Evolutionary conservation across 37 sponge, comb jelly and placozoan genomes (phyloP).

Genomic region (Petrosia ficiformis): DNA sequence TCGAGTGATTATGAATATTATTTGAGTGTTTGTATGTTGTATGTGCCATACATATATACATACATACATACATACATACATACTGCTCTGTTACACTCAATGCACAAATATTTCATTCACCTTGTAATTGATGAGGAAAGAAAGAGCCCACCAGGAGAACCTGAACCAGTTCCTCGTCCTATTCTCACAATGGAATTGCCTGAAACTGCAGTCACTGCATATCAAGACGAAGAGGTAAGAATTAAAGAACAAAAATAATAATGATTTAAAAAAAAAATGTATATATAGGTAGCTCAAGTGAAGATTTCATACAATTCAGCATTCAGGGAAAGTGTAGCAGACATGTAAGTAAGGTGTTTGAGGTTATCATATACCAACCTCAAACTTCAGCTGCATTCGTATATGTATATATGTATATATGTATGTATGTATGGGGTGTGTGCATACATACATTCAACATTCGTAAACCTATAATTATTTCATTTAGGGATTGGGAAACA

Average conservation of each 20-base stretch:
- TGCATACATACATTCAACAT: too few relatives aligned
- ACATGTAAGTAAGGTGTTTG: conserved; percentile 62
- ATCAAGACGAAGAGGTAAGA: conserved; percentile 83
- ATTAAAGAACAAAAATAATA: too few relatives aligned
- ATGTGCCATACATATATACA: too few relatives aligned
- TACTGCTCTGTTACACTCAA: conserved; percentile 71
- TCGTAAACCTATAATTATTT: too few relatives aligned
- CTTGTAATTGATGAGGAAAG: conserved; percentile 62
- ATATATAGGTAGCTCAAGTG: conserved; percentile 66
- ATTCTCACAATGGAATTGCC: conserved; percentile 51
- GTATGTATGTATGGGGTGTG: background rate
- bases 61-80: too few relatives aligned
- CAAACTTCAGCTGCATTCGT: background rate
- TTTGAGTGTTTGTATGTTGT: too few relatives aligned
- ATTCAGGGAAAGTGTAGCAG: conserved; percentile 68
- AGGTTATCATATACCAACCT: background rate
- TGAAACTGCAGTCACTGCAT: conserved; percentile 87
- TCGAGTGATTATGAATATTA: too few relatives aligned
- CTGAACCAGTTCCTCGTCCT: too few relatives aligned
- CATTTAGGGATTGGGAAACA: conserved; percentile 66
- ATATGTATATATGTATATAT: background rate
- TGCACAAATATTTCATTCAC: conserved; percentile 77
- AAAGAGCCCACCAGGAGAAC: conserved; percentile 13
- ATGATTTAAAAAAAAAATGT: background rate
- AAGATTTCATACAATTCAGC: conserved; percentile 88